These are phyloP conservation scores for Psephotus haematonotus DNA, from an alignment of 2,113 vertebrate species.

Conservation along the genomic window DNA sequence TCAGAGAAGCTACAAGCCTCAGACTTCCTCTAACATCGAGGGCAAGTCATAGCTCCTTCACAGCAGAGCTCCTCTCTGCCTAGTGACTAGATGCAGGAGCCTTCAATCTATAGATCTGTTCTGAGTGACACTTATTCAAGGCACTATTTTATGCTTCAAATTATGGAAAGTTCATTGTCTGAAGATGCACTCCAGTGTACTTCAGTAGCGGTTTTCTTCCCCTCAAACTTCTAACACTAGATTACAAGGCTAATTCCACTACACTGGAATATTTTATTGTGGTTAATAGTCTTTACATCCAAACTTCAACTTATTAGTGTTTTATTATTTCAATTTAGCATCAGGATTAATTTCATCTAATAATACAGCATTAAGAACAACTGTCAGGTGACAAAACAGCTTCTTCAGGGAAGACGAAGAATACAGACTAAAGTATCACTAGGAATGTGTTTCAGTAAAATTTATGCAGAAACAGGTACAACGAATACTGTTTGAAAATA, in stretches of 20 bases:
- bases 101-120: background rate
- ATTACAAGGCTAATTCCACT: background rate
- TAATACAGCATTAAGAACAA: background rate
- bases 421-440: background rate
- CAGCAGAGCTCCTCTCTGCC: background rate
- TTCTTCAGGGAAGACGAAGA: background rate
- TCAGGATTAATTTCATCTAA: background rate
- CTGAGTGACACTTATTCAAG: background rate
- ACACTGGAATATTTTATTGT: background rate
- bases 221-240: background rate
- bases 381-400: background rate
- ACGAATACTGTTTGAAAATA: background rate
- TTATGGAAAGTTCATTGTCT: background rate
- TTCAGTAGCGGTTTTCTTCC: background rate
- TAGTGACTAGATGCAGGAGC: background rate
- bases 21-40: accelerated
- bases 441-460: background rate
- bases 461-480: background rate
- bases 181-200: background rate
- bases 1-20: background rate
- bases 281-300: background rate
- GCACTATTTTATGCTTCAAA: background rate
- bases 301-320: background rate
- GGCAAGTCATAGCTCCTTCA: background rate
- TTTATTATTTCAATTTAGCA: background rate